Evolutionary conservation across 92 coral and sea anemone genomes (phyloP).

Genomic region (Micromussa lordhowensis): DNA sequence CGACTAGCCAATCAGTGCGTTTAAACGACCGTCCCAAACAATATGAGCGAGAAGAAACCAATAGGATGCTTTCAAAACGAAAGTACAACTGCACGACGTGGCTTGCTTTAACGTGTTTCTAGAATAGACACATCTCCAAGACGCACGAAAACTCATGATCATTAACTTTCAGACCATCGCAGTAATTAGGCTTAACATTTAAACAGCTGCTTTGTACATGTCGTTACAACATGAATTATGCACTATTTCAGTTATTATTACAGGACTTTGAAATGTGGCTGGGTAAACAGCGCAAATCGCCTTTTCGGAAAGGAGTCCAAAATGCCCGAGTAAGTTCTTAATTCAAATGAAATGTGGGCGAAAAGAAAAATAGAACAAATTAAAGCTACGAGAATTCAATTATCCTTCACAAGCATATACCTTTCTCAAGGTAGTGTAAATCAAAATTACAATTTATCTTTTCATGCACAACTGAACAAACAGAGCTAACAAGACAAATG

Average conservation of each 20-base stretch:
- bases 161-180: neutral
- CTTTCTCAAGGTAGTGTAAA: no score
- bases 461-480: no score
- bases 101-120: neutral
- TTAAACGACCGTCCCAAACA: neutral
- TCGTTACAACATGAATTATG: neutral
- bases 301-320: neutral
- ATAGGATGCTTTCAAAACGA: neutral
- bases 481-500: no score
- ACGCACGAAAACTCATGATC: neutral
- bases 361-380: neutral
- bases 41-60: neutral
- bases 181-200: neutral
- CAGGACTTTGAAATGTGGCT: neutral
- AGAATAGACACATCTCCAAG: neutral
- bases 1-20: neutral
- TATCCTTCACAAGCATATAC: no score
- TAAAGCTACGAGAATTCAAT: no score
- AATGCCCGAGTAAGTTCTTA: no score
- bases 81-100: neutral
- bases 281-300: neutral
- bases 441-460: no score
- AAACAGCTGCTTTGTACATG: neutral
- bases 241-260: neutral
- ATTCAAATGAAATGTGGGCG: neutral